Base-by-base conservation (phyloP, 2,113 vertebrate species). In the Sphaerodactylus townsendi region DNA sequence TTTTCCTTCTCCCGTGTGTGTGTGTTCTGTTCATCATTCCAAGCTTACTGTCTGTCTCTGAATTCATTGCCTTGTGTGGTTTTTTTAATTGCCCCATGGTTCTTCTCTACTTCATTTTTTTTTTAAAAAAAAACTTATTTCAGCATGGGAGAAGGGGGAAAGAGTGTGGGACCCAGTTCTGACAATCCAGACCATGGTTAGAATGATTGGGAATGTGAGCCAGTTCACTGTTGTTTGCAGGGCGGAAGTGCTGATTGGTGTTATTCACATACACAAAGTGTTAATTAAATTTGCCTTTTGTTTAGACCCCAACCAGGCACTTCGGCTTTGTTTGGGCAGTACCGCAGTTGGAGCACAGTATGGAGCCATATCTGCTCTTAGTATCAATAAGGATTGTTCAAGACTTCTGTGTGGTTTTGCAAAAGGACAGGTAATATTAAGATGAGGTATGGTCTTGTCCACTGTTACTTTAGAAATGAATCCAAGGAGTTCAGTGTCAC, bases 401-500 rank as follows among this genome's bases (percentile, higher is more conserved):
- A 94, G 98, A 66, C 97, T 99, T 82, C 98, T 99, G n/a, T 99
- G 98, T 73, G 99, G 98, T 8, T 99, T 99, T 89, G 98, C 98
- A 3, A 99, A 99, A 94, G 99, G 99, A 94, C 98, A 99, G 97
- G 99, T 99, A 95, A 91, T 82, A 46, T 56, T 72, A 1, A 0
- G 0, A 2, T 77, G 5, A 17, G 14, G 8, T 50, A 21, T 23
- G 35, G 14, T 83, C 17, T 19, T 15, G 1, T 80, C 11, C 11
- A 28, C 30, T n/a, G 19, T 50, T 37, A 50, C 5, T 68, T 33
- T 8, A 28, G 46, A 66, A 6, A 3, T 14, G 5, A n/a, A 21
- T 30, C 41, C 10, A 33, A n/a, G 33, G 10, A 14, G 5, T 25
- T 53, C 44, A 76, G 23, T 37, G 21, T 11, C 2, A 46, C 39